These are phyloP conservation scores for Cataglyphis altisquamis DNA, from an alignment of 2,888 invertebrate species.

Conservation along the genomic window DNA sequence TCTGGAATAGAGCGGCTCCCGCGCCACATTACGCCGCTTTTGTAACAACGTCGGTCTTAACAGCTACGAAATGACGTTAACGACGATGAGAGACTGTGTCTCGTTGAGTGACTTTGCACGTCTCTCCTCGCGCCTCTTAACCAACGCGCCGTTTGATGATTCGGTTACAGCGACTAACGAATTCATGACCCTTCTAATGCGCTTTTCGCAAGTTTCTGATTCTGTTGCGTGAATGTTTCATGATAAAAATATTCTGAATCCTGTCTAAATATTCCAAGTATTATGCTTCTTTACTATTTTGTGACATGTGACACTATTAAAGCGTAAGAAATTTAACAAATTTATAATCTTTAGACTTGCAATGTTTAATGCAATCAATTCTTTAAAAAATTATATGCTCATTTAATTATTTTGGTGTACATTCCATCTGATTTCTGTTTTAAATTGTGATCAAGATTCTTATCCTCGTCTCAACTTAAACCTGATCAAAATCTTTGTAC, in stretches of 20 bases:
- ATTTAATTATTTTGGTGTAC: neutral
- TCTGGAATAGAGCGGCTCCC: conserved; percentile 54
- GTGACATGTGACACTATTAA: neutral
- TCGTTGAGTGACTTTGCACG: neutral
- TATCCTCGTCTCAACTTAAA: neutral
- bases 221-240: neutral
- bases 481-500: neutral
- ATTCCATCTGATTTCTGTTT: neutral
- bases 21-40: conserved; percentile 59
- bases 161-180: conserved; percentile 16
- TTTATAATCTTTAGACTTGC: neutral
- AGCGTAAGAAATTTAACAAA: neutral
- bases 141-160: conserved; percentile 31
- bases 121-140: neutral
- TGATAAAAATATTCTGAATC: neutral
- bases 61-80: conserved; percentile 59
- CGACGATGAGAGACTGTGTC: conserved; percentile 23
- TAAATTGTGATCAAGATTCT: no score
- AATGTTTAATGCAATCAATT: no score
- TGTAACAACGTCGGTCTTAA: conserved; percentile 66
- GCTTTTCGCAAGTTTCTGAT: conserved; percentile 1
- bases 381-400: no score
- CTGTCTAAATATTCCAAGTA: neutral
- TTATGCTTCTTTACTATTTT: neutral
- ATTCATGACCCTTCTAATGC: conserved; percentile 27